A percentile compares a stretch with the other conserved stretches of the same genome.
Evolutionary conservation across 2,113 vertebrate genomes (phyloP).

Genomic region (Diglossa brunneiventris): DNA sequence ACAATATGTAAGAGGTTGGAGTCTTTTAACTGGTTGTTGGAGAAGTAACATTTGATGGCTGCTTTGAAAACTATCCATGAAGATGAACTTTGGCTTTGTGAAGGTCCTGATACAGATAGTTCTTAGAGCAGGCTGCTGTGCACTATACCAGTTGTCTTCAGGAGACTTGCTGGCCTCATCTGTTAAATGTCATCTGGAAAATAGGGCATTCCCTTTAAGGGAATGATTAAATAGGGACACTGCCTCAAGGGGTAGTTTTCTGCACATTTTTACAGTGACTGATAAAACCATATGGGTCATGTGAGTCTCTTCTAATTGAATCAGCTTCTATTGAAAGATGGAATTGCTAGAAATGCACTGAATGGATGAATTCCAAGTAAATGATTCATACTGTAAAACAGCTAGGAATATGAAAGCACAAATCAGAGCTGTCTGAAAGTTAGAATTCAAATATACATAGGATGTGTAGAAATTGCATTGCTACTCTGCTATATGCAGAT

Average conservation of each 20-base stretch:
- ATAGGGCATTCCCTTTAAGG: slow-evolving; percentile 56
- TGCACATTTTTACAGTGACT: slow-evolving; percentile 46
- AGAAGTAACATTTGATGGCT: not conserved
- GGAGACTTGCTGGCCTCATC: slow-evolving; percentile 45
- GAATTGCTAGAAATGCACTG: slow-evolving; percentile 49
- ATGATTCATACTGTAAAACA: not conserved
- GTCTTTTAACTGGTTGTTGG: not conserved
- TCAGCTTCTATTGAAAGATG: slow-evolving; percentile 50
- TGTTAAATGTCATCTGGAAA: slow-evolving; percentile 58
- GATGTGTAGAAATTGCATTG: not conserved
- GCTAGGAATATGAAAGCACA: not conserved
- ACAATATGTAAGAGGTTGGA: not conserved
- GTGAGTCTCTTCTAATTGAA: slow-evolving; percentile 56
- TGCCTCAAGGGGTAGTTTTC: slow-evolving; percentile 53
- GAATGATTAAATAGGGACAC: slow-evolving; percentile 55
- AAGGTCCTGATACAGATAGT: not conserved
- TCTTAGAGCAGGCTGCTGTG: not conserved
- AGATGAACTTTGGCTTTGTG: not conserved
- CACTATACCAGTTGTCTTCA: not conserved
- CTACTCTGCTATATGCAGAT: not conserved
- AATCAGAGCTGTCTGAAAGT: not conserved
- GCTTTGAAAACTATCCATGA: not conserved
- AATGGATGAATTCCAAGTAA: slow-evolving; percentile 59
- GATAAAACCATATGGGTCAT: slow-evolving; percentile 66
- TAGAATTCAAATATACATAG: not conserved